phyloP scores from a whole-genome alignment of 2,113 vertebrate species.

The Scomber colias region DNA sequence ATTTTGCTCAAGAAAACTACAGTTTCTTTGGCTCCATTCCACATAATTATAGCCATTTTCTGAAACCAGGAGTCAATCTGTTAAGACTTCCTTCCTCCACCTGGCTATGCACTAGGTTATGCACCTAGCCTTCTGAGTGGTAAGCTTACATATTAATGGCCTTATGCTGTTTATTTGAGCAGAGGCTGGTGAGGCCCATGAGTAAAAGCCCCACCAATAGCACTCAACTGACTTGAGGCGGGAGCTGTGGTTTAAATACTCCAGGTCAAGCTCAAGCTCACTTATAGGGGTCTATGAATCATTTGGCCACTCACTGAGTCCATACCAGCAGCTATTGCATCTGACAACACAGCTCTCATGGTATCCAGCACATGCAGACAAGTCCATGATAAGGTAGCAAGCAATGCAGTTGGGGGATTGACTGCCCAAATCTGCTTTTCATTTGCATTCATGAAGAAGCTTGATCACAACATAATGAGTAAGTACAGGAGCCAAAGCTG shows the following conservation, averaged over 20 bases:
- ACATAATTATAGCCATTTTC: not conserved
- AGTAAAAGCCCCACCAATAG: not conserved
- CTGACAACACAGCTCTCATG: conserved; percentile 1
- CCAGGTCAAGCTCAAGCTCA: not conserved
- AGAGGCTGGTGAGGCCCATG: not conserved
- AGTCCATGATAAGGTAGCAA: conserved; percentile 6
- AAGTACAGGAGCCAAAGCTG: conserved; percentile 37
- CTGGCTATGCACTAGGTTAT: not conserved
- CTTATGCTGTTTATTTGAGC: not conserved
- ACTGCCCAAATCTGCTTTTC: conserved; percentile 36
- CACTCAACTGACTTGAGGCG: not conserved
- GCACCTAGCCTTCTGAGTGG: not conserved
- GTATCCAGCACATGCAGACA: conserved; percentile 5
- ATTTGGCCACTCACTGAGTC: not conserved
- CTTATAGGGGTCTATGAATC: conserved; percentile 19
- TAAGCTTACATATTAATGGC: too few species aligned
- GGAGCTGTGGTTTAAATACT: not conserved
- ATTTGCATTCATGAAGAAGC: conserved; percentile 50
- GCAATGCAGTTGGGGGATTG: not conserved
- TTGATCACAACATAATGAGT: conserved; percentile 61
- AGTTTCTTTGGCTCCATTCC: not conserved
- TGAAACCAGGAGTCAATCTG: not conserved
- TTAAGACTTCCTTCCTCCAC: not conserved
- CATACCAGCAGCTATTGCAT: conserved; percentile 4
- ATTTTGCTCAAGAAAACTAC: not conserved